phyloP scores from a whole-genome alignment of 2,113 vertebrate species.

The Seriola dumerili region DNA sequence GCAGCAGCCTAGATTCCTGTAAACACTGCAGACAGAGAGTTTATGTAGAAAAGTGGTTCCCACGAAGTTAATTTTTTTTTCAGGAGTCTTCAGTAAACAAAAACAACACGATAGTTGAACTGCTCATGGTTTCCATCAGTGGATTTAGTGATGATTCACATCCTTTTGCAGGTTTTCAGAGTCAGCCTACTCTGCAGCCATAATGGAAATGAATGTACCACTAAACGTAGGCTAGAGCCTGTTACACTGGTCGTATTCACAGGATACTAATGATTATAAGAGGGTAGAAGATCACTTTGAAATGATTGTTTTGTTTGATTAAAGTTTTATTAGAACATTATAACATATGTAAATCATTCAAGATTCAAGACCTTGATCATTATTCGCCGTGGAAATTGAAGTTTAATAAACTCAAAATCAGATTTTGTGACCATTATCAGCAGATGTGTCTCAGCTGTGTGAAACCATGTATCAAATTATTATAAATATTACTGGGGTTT shows the following conservation, averaged over 20 bases:
- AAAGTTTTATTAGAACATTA: neutral
- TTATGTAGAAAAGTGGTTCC: neutral
- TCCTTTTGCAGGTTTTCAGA: neutral
- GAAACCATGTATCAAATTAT: neutral
- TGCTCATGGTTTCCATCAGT: neutral
- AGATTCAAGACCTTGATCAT: neutral
- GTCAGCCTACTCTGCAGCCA: neutral
- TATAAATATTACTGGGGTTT: neutral
- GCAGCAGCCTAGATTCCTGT: slow-evolving; percentile 11
- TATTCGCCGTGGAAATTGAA: neutral
- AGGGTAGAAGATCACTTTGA: neutral
- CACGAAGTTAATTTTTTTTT: neutral
- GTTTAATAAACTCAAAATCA: neutral
- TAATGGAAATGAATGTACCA: neutral
- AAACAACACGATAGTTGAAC: neutral
- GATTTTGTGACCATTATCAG: too few relatives aligned
- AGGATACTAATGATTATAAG: neutral
- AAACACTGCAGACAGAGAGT: slow-evolving; percentile 9
- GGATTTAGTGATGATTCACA: neutral
- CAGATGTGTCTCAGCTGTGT: neutral
- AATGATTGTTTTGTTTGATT: neutral
- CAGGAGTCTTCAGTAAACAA: neutral
- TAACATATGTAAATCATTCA: neutral
- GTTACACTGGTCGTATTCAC: neutral
- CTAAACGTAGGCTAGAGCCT: neutral